Conservation (phyloP, 53 echinoderm and acorn worm species). For the Mesocentrotus franciscanus region DNA sequence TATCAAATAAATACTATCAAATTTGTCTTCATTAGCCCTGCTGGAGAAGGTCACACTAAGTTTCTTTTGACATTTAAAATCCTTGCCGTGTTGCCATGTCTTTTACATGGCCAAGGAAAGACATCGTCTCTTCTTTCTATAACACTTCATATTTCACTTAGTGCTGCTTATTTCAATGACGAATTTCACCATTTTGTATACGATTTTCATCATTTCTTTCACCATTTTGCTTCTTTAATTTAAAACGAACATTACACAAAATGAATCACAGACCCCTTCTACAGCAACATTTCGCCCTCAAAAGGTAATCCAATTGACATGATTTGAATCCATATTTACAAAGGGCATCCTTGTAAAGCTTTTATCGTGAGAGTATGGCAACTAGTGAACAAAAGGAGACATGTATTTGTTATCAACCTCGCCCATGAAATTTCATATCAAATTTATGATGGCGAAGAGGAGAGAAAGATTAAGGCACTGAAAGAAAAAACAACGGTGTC, state of each 20-base stretch:
- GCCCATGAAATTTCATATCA: neutral
- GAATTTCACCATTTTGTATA: neutral
- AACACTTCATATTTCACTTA: too few relatives aligned
- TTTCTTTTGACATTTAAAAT: neutral
- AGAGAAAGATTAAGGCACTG: neutral
- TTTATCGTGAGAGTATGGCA: neutral
- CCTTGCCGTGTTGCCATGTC: neutral
- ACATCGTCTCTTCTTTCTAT: too few relatives aligned
- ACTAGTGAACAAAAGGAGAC: neutral
- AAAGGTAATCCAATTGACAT: neutral
- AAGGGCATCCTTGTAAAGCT: constrained; percentile 7
- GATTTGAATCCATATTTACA: neutral
- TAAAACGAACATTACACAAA: neutral
- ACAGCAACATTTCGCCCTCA: neutral
- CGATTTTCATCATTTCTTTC: too few relatives aligned
- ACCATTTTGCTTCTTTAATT: neutral
- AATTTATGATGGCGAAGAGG: neutral
- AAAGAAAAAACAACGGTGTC: neutral
- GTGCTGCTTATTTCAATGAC: neutral
- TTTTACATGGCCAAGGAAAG: too few relatives aligned
- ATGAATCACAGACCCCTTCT: neutral
- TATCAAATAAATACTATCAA: neutral
- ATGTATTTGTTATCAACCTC: neutral
- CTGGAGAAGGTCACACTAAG: neutral
- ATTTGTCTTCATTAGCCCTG: neutral